phyloP scores from a whole-genome alignment of 1,140 invertebrate species.

The Lutraria rhynchaena region DNA sequence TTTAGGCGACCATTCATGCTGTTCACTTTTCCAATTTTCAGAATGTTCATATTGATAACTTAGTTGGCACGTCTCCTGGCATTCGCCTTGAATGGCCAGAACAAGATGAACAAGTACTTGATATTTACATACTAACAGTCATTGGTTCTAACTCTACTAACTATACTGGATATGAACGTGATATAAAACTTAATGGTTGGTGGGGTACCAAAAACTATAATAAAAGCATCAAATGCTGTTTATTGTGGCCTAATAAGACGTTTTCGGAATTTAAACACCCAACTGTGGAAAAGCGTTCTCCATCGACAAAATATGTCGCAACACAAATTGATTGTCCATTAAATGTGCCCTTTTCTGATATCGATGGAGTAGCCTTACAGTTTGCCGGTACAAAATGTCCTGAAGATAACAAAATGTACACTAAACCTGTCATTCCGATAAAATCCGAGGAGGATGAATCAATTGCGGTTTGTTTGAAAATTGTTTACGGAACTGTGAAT shows the following conservation, averaged over 20 bases:
- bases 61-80: too few relatives aligned
- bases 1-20: too few relatives aligned
- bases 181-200: conserved; percentile 13
- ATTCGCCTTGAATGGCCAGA: too few relatives aligned
- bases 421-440: neutral
- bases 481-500: conserved; percentile 18
- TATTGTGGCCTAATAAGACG: neutral
- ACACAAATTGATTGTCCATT: neutral
- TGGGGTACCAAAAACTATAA: neutral
- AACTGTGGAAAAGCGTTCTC: neutral
- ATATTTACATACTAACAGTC: too few relatives aligned
- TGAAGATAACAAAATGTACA: neutral
- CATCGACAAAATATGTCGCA: neutral
- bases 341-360: neutral
- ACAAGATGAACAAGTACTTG: too few relatives aligned
- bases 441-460: neutral
- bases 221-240: neutral
- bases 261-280: neutral
- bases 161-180: neutral
- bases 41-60: too few relatives aligned
- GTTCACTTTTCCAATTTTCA: too few relatives aligned
- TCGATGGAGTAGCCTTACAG: neutral
- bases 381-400: neutral
- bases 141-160: neutral
- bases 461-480: conserved; percentile 13